A percentile compares a stretch with the other conserved stretches of the same genome.
Evolutionary conservation across 2,113 vertebrate species (phyloP).

Genomic region (Brachyhypopomus gauderio): DNA sequence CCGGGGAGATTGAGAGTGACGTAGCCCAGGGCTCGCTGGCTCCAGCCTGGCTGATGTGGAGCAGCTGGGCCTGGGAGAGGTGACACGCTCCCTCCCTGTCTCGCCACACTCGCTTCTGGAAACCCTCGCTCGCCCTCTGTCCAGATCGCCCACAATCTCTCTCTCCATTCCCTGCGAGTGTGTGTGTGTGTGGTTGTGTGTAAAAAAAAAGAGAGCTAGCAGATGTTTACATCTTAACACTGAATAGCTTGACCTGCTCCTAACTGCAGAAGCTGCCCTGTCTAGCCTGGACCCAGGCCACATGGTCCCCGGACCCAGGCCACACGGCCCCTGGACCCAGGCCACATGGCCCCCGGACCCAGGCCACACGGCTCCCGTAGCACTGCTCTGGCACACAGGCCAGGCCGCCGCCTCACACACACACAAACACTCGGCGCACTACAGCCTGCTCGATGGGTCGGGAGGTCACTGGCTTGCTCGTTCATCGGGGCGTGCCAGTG

Average conservation of each 20-base stretch:
- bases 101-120: not conserved
- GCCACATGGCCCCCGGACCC: no score
- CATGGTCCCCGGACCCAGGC: no score
- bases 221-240: conserved; percentile 38
- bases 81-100: not conserved
- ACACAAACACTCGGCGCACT: no score
- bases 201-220: not conserved
- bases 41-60: conserved; percentile 68
- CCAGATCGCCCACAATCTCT: not conserved
- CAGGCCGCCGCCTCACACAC: not conserved
- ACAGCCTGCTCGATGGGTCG: not conserved
- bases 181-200: not conserved
- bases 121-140: conserved; percentile 15
- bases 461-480: not conserved
- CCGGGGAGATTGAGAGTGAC: conserved; percentile 66
- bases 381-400: no score
- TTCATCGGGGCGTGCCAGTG: not conserved
- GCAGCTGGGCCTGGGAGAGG: conserved; percentile 63
- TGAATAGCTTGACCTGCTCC: no score
- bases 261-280: no score
- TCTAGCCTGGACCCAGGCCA: no score
- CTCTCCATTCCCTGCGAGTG: not conserved
- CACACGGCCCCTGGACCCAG: no score
- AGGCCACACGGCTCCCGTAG: no score
- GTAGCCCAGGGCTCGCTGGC: no score